phyloP scores from a whole-genome alignment of 2,797 vertebrate genomes.

The Rhynchonycteris naso region DNA sequence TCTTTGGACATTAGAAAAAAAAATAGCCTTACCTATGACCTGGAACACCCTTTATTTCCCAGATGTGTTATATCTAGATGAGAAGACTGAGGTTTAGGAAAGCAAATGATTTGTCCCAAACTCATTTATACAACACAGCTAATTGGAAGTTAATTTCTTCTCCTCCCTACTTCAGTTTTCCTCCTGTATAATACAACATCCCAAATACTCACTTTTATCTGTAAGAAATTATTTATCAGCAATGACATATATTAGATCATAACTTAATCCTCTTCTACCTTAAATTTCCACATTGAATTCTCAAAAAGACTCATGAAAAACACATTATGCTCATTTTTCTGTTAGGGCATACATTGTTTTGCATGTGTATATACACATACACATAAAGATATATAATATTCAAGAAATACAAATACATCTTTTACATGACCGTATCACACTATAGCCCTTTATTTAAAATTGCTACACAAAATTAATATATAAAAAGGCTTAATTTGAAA shows the following conservation, averaged over 20 bases:
- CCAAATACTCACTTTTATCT: background rate
- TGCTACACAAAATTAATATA: background rate
- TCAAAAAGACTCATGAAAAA: background rate
- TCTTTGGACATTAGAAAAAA: background rate
- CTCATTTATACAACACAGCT: background rate
- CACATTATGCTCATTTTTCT: background rate
- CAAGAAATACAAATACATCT: background rate
- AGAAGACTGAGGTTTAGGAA: background rate
- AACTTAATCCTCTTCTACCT: background rate
- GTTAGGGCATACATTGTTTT: background rate
- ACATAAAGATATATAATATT: background rate
- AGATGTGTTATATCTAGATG: background rate
- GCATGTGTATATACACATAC: background rate
- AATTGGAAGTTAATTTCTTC: background rate
- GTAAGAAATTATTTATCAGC: background rate
- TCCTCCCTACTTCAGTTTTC: background rate
- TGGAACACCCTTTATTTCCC: background rate
- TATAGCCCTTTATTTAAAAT: background rate
- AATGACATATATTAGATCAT: background rate
- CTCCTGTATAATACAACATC: background rate
- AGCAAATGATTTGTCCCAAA: background rate
- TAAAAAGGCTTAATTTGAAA: slow-evolving; percentile 35
- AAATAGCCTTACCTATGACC: background rate
- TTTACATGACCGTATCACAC: background rate
- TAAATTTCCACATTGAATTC: background rate